phyloP scores from a whole-genome alignment of 2,888 invertebrate species.

The Mongoloraphidia duomilia region DNA sequence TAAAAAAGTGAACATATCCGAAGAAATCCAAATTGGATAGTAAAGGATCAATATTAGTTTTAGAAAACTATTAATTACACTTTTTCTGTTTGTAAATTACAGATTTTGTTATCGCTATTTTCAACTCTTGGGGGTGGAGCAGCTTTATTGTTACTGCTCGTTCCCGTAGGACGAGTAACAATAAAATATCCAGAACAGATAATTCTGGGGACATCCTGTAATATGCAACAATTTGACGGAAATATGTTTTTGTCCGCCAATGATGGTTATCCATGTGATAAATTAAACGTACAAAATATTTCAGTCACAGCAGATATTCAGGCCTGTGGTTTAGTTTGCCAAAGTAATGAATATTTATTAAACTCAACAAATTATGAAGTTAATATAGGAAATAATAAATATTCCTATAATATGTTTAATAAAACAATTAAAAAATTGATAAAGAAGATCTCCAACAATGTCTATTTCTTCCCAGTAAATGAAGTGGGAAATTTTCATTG shows the following conservation, averaged over 20 bases:
- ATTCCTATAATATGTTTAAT: too few relatives aligned
- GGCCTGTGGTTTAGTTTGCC: conserved; percentile 46
- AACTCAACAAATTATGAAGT: too few relatives aligned
- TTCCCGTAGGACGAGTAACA: conserved; percentile 55
- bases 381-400: too few relatives aligned
- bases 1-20: too few relatives aligned
- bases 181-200: conserved; percentile 46
- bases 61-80: not conserved
- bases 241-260: conserved; percentile 26
- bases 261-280: conserved; percentile 28
- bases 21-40: not conserved
- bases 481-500: too few relatives aligned
- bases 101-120: conserved; percentile 52
- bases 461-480: too few relatives aligned
- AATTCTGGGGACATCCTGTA: conserved; percentile 43
- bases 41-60: not conserved
- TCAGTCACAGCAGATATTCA: conserved; percentile 32
- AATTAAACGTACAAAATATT: too few relatives aligned
- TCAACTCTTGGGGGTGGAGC: conserved; percentile 52
- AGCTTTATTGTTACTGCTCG: conserved; percentile 49
- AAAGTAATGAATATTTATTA: conserved; percentile 15
- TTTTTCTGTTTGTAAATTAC: conserved; percentile 15
- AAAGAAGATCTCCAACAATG: too few relatives aligned
- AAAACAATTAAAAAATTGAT: too few relatives aligned
- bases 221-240: conserved; percentile 18